phyloP scores from a whole-genome alignment of 1,140 invertebrate species.

The Paraescarpia echinospica region DNA sequence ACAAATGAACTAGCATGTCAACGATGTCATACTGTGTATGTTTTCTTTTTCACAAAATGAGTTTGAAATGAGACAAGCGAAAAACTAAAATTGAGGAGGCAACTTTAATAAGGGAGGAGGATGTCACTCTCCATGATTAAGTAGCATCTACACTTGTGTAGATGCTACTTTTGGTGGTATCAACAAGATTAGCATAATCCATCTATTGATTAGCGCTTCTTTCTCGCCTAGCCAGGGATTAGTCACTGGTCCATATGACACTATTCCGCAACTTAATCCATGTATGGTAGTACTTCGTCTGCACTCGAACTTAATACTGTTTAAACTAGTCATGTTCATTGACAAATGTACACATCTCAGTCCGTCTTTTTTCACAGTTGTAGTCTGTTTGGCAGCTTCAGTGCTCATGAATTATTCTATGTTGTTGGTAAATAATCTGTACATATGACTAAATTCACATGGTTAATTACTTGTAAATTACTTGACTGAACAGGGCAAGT shows the following conservation, averaged over 20 bases:
- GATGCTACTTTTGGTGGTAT: not conserved
- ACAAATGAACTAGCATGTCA: too few species aligned
- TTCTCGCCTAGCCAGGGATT: not conserved
- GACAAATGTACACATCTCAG: constrained; percentile 9
- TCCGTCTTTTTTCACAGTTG: not conserved
- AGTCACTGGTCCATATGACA: not conserved
- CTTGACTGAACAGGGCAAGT: not conserved
- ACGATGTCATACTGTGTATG: too few species aligned
- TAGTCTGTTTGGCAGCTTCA: not conserved
- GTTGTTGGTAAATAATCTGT: constrained; percentile 2
- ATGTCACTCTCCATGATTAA: not conserved
- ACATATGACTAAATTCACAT: not conserved
- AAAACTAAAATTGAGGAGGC: not conserved
- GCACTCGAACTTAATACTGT: not conserved
- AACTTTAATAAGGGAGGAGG: not conserved
- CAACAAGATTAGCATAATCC: not conserved
- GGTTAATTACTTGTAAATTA: not conserved
- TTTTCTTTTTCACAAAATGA: too few species aligned
- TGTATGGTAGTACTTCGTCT: not conserved
- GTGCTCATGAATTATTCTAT: not conserved
- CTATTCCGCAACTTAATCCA: not conserved
- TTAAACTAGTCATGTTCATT: not conserved
- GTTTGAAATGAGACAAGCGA: too few species aligned
- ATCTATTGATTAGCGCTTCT: too few species aligned
- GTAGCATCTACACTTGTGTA: not conserved